Percentiles rank a stretch among this genome's conserved stretches.
phyloP scores from a whole-genome alignment of 2,113 vertebrate species.

The Oryctolagus cuniculus region mOryCun1.1 NC_091434.1:48661501-48662000 shows the following conservation, averaged over 20 bases:
- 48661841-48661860: too few relatives aligned
- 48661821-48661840: too few relatives aligned
- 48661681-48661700: not conserved
- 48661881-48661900: too few relatives aligned
- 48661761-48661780: conserved; percentile 44
- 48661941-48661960: too few relatives aligned
- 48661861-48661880: too few relatives aligned
- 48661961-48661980: too few relatives aligned
- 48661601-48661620: conserved; percentile 54
- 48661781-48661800: conserved; percentile 19
- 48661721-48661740: conserved; percentile 6
- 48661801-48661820: too few relatives aligned
- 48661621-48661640: conserved; percentile 23
- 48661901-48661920: too few relatives aligned
- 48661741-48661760: conserved; percentile 41
- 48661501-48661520: not conserved
- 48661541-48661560: not conserved
- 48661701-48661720: conserved; percentile 31
- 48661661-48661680: conserved; percentile 48
- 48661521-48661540: not conserved
- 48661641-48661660: conserved; percentile 5
- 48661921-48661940: too few relatives aligned
- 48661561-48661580: not conserved
- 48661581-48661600: conserved; percentile 1
- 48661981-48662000: too few relatives aligned